Evolutionary conservation across 2,888 invertebrate genomes (phyloP), one percentile per base, ranked within the genome.

Genomic region (Parnassius glacialis): DNA sequence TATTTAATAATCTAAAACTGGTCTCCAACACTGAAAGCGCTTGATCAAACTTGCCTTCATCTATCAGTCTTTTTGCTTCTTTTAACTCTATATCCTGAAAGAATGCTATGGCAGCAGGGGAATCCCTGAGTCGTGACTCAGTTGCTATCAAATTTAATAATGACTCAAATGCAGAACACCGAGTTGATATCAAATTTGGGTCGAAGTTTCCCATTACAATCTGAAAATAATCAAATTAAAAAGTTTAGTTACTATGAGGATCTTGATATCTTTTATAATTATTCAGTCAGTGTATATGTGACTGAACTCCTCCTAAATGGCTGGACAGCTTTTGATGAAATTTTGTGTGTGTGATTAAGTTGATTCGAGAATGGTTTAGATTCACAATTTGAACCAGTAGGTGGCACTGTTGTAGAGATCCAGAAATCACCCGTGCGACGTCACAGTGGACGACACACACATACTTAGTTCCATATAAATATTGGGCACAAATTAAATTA

Each of bases 191-290:
- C 56, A 95, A 80, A 68, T 92, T 93, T 12, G 94, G 92, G 57
- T 94, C 94, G 75, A 95, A 96, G 77, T 96, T 96, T 1, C 95
- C 95, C 68, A 94, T 83, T 5, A 95, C 75, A 65, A 93, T 93
- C 92, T 92, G 85, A 62, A 87, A 86, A 69, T 16, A 34, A 34
- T 16, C 20, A 12, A 48, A 43, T 11, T 34, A 47, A 3, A 25
- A 11, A 50, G 9, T 45, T 59, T 52, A 47, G 13, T 20, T 16
- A 10, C 53, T 42, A 16, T 43, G 11, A 53, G 13, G 34, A 34
- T 34, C 7, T 34, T 1, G 34, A 34, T 25, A 25, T 34, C 7
- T 34, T 7, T 34, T 25, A 34, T 34, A 34, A 25, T 3, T 25
- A 3, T 25, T 25, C 7, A 5, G 25, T 3, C 25, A 2, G 5